Evolutionary conservation across 2,797 vertebrate species (phyloP).

Genomic region (Silurus aristotelis): DNA sequence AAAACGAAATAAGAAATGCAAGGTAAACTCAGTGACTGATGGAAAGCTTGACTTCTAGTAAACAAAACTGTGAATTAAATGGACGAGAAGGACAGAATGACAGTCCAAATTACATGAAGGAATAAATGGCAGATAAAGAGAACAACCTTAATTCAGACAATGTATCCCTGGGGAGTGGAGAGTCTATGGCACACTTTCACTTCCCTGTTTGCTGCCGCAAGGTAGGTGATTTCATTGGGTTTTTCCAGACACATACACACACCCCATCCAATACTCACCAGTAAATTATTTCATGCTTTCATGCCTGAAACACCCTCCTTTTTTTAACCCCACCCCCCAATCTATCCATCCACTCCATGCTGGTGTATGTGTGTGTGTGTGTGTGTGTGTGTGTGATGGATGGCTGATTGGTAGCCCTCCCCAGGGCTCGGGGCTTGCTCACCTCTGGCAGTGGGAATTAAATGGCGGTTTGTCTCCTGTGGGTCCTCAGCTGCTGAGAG

Average conservation of each 20-base stretch:
- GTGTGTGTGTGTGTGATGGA: slow-evolving; percentile 75
- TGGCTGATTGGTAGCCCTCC: slow-evolving; percentile 83
- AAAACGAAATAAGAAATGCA: neutral
- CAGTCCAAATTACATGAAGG: slow-evolving; percentile 20
- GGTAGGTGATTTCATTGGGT: slow-evolving; percentile 29
- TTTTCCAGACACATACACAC: slow-evolving; percentile 54
- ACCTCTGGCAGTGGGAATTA: slow-evolving; percentile 79
- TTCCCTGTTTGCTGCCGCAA: slow-evolving; percentile 18
- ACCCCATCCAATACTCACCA: slow-evolving; percentile 51
- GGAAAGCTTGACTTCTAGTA: neutral
- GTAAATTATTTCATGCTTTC: slow-evolving; percentile 45
- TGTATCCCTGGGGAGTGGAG: slow-evolving; percentile 39
- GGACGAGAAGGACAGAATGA: slow-evolving; percentile 16
- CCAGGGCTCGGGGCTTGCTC: slow-evolving; percentile 76
- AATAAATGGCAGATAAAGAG: slow-evolving; percentile 24
- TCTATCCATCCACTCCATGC: slow-evolving; percentile 47
- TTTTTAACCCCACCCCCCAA: neutral
- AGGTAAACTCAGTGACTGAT: neutral
- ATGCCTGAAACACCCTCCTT: slow-evolving; percentile 51
- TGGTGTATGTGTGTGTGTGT: slow-evolving; percentile 30
- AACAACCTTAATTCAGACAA: slow-evolving; percentile 44
- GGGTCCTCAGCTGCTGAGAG: slow-evolving; percentile 82
- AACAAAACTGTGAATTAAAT: slow-evolving; percentile 1
- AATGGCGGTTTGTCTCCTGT: slow-evolving; percentile 83
- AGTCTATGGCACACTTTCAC: slow-evolving; percentile 46